Conservation (phyloP, 2,113 vertebrate species). For the Strigops habroptila region DNA sequence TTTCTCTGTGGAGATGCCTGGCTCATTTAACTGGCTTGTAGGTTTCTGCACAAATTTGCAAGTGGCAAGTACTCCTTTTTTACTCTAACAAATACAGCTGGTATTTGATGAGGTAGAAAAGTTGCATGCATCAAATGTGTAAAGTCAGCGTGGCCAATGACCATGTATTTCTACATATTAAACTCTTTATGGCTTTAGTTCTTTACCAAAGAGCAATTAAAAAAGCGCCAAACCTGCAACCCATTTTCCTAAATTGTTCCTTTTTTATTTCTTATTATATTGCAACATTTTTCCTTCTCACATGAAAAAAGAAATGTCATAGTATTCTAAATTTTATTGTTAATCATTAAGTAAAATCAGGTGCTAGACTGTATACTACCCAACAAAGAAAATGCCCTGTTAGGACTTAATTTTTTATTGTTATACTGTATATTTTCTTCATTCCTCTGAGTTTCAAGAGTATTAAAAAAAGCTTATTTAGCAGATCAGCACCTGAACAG, state of each 20-base stretch:
- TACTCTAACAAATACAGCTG: neutral
- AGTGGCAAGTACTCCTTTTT: neutral
- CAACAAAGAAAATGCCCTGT: neutral
- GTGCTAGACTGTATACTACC: neutral
- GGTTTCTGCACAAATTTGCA: neutral
- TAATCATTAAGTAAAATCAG: neutral
- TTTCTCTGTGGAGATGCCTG: neutral
- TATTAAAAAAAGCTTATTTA: neutral
- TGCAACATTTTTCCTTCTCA: neutral
- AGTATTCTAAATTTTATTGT: neutral
- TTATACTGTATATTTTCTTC: neutral
- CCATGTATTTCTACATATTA: neutral
- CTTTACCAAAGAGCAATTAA: neutral
- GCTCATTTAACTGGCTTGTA: neutral
- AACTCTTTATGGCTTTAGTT: neutral
- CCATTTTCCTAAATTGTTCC: neutral
- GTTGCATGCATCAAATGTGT: neutral
- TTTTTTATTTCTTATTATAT: neutral
- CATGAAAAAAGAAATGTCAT: neutral
- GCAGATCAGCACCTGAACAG: neutral
- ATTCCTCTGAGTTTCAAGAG: neutral
- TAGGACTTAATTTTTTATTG: neutral
- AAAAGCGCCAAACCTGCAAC: neutral
- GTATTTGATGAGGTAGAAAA: neutral
- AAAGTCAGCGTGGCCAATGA: neutral